These are phyloP conservation scores for Chloroceryle inda DNA, from an alignment of 2,797 vertebrate genomes.

Conservation along the genomic window DNA sequence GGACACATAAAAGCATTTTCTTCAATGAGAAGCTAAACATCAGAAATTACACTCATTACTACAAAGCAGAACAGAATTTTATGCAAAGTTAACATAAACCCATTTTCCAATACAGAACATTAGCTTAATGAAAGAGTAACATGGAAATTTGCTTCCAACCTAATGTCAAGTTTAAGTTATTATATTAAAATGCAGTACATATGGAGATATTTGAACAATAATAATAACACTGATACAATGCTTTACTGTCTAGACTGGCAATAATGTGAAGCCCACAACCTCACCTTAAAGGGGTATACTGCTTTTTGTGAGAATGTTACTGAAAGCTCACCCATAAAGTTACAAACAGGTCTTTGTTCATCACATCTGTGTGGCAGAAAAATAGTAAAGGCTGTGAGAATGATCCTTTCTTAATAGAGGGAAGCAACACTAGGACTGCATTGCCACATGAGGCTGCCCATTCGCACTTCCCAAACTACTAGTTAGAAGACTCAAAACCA, in stretches of 20 bases:
- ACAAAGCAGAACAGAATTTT: not conserved
- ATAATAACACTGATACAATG: not conserved
- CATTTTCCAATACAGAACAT: conserved; percentile 1
- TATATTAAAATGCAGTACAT: not conserved
- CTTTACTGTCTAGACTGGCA: not conserved
- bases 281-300: not conserved
- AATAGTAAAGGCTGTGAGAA: conserved; percentile 19
- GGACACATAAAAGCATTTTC: not conserved
- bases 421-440: not conserved
- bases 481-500: not conserved
- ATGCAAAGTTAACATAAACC: not conserved
- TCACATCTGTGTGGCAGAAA: conserved; percentile 62
- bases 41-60: not conserved
- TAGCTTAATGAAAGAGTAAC: not conserved
- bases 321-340: conserved; percentile 3
- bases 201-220: not conserved
- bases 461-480: not conserved
- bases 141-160: conserved; percentile 13
- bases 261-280: not conserved
- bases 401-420: conserved; percentile 43
- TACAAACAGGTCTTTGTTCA: conserved; percentile 73
- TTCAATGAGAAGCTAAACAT: not conserved
- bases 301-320: not conserved
- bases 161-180: not conserved
- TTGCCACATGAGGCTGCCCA: not conserved